Evolutionary conservation across 1,140 invertebrate genomes (phyloP).

Genomic region (Hyles euphorbiae): DNA sequence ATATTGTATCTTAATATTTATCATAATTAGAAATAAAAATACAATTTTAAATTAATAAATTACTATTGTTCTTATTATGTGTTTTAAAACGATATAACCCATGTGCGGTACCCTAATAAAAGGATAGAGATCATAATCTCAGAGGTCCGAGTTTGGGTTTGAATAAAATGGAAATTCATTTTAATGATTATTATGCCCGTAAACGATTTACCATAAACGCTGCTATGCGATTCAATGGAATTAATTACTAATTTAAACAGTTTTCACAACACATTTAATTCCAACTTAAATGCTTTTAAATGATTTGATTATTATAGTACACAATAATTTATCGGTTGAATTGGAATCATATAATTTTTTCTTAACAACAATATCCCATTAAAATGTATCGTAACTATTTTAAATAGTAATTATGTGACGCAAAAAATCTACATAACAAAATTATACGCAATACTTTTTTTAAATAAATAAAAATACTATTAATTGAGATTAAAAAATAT

Average conservation of each 20-base stretch:
- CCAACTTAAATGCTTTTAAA: background rate
- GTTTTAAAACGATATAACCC: background rate
- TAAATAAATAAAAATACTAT: too few relatives aligned
- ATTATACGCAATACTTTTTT: too few relatives aligned
- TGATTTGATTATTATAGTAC: background rate
- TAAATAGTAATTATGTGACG: too few relatives aligned
- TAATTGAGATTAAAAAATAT: too few relatives aligned
- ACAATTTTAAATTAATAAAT: too few relatives aligned
- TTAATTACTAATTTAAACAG: constrained; percentile 50
- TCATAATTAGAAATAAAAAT: too few relatives aligned
- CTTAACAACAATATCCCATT: too few relatives aligned
- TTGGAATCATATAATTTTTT: too few relatives aligned
- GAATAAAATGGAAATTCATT: constrained; percentile 68
- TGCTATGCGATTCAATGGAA: constrained; percentile 50
- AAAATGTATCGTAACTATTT: too few relatives aligned
- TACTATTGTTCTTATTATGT: background rate
- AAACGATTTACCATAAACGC: constrained; percentile 57
- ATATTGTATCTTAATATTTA: too few relatives aligned
- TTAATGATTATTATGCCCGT: constrained; percentile 73
- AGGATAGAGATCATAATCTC: constrained; percentile 71
- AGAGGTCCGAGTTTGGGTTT: constrained; percentile 53
- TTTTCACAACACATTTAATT: constrained; percentile 41
- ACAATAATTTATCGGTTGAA: too few relatives aligned
- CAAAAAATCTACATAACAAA: too few relatives aligned
- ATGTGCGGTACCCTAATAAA: constrained; percentile 48